These are phyloP conservation scores for Cyanoramphus novaezelandiae DNA, from an alignment of 2,113 vertebrate genomes.

Conservation along the genomic window DNA sequence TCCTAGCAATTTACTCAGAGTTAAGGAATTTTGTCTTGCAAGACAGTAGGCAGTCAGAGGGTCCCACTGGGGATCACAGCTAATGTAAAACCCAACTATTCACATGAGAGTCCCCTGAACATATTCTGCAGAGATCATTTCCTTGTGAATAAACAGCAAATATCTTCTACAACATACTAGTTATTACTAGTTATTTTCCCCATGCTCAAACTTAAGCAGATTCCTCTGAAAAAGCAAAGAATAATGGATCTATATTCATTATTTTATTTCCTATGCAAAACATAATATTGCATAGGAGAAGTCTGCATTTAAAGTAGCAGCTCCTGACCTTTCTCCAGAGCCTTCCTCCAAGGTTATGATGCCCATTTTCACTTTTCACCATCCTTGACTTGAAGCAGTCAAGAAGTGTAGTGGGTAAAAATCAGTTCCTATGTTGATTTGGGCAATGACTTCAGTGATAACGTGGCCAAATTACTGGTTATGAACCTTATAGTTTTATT, in stretches of 20 bases:
- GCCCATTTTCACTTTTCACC: neutral
- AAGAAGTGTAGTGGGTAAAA: neutral
- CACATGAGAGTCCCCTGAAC: neutral
- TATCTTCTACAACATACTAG: neutral
- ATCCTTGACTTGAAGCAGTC: neutral
- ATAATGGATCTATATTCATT: neutral
- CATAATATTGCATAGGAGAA: neutral
- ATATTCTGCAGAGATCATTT: neutral
- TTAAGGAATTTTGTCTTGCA: conserved; percentile 21
- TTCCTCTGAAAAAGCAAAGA: neutral
- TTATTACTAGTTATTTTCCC: neutral
- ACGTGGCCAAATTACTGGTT: neutral
- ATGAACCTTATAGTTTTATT: neutral
- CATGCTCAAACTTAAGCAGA: neutral
- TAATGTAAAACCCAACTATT: neutral
- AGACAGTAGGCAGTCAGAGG: conserved; percentile 16
- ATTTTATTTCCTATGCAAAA: neutral
- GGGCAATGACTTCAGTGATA: neutral
- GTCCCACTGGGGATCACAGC: neutral
- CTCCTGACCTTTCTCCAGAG: neutral
- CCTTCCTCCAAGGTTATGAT: neutral
- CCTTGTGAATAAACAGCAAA: neutral
- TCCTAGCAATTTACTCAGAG: conserved; percentile 15
- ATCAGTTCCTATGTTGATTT: neutral
- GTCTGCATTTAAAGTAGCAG: neutral